These are phyloP conservation scores for Osmoderma eremita DNA, from an alignment of 2,888 invertebrate genomes.

Conservation along the genomic window DNA sequence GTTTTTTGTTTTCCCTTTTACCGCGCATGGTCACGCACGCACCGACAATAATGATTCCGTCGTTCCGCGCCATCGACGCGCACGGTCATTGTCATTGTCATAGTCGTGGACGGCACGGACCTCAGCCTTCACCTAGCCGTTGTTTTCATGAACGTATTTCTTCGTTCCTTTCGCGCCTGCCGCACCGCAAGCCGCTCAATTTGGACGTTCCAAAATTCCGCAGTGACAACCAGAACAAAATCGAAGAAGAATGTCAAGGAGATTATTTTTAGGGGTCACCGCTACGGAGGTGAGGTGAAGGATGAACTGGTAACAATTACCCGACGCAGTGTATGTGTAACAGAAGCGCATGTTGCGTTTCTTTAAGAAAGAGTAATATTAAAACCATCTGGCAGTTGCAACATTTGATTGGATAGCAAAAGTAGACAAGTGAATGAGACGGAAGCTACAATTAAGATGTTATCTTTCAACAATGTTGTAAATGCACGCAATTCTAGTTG, in stretches of 20 bases:
- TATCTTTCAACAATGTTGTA: too few species aligned
- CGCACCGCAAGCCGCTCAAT: neutral
- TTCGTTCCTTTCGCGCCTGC: conserved; percentile 1
- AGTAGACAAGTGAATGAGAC: too few species aligned
- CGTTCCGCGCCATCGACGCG: conserved; percentile 53
- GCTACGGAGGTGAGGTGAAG: neutral
- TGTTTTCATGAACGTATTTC: conserved; percentile 6
- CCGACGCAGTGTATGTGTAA: too few species aligned
- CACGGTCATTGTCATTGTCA: conserved; percentile 54
- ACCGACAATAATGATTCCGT: conserved; percentile 48
- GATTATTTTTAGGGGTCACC: neutral
- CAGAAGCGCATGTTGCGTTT: too few species aligned
- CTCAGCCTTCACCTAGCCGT: conserved; percentile 2
- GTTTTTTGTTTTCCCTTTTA: conserved; percentile 42
- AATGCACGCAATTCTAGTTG: too few species aligned
- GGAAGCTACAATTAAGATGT: too few species aligned
- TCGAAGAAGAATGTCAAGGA: conserved; percentile 14
- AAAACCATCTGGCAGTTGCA: too few species aligned
- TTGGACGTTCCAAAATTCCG: conserved; percentile 11
- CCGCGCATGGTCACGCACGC: conserved; percentile 45
- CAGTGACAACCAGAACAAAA: conserved; percentile 9
- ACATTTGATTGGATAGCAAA: too few species aligned
- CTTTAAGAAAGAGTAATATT: too few species aligned
- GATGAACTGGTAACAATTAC: too few species aligned
- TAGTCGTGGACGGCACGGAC: conserved; percentile 8